Evolutionary conservation across 2,888 invertebrate genomes (phyloP).

Genomic region (Omphaloscelis lunosa): DNA sequence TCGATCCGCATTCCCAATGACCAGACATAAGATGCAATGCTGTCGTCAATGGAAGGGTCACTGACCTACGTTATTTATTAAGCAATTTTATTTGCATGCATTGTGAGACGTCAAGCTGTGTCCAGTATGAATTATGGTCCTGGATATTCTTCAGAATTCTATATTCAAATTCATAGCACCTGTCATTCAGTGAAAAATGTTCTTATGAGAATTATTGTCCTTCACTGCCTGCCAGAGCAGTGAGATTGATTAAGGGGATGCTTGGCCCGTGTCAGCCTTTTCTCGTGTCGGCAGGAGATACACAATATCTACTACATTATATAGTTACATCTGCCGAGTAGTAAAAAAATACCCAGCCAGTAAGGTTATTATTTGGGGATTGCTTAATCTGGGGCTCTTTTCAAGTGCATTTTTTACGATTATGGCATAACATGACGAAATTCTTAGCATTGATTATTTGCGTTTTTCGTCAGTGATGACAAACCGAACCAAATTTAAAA

Average conservation of each 20-base stretch:
- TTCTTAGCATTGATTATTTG: background rate
- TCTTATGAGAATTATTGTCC: background rate
- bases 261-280: background rate
- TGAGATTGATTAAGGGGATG: background rate
- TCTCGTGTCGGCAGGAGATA: background rate
- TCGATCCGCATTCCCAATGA: constrained; percentile 64
- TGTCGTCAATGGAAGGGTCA: constrained; percentile 56
- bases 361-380: too few relatives aligned
- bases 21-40: constrained; percentile 52
- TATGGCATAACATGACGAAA: background rate
- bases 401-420: background rate
- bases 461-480: background rate
- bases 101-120: constrained; percentile 24
- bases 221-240: background rate
- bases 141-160: background rate
- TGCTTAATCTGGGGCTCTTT: background rate
- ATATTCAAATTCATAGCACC: background rate
- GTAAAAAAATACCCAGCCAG: background rate
- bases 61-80: constrained; percentile 51
- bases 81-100: constrained; percentile 41
- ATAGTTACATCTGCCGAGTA: background rate
- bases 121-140: constrained; percentile 23
- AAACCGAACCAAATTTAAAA: background rate
- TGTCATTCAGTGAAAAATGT: background rate
- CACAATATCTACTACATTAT: background rate